Evolutionary conservation across 2,797 vertebrate species (phyloP).

Genomic region (Micrastur ruficollis): DNA sequence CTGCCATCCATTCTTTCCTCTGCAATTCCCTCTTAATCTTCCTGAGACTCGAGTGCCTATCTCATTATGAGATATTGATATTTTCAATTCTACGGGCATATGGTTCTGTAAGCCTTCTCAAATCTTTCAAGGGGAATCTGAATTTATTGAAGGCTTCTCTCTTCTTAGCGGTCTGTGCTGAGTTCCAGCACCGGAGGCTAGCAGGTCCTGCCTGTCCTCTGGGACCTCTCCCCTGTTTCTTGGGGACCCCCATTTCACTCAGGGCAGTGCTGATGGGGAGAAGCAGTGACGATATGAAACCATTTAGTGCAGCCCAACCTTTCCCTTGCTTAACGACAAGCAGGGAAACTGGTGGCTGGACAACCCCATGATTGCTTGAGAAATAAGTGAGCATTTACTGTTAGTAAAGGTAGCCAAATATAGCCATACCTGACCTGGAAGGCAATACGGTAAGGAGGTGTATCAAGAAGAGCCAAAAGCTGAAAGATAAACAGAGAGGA

Average conservation of each 20-base stretch:
- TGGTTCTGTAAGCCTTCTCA: slow-evolving; percentile 19
- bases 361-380: not conserved
- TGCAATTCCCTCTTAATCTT: slow-evolving; percentile 20
- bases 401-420: not conserved
- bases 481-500: not conserved
- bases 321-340: not conserved
- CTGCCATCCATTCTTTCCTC: not conserved
- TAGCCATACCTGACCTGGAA: not conserved
- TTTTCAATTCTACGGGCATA: not conserved
- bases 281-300: not conserved
- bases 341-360: not conserved
- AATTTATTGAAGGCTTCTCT: not conserved
- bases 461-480: not conserved
- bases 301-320: not conserved
- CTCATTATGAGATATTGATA: slow-evolving; percentile 32
- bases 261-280: not conserved
- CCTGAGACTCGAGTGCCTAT: not conserved
- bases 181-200: not conserved
- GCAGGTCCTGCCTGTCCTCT: not conserved
- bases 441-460: not conserved
- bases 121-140: not conserved
- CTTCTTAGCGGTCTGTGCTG: not conserved
- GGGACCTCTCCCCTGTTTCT: not conserved
- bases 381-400: not conserved
- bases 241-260: not conserved